phyloP scores from a whole-genome alignment of 2,888 invertebrate species.

The Laspeyria flexula region DNA sequence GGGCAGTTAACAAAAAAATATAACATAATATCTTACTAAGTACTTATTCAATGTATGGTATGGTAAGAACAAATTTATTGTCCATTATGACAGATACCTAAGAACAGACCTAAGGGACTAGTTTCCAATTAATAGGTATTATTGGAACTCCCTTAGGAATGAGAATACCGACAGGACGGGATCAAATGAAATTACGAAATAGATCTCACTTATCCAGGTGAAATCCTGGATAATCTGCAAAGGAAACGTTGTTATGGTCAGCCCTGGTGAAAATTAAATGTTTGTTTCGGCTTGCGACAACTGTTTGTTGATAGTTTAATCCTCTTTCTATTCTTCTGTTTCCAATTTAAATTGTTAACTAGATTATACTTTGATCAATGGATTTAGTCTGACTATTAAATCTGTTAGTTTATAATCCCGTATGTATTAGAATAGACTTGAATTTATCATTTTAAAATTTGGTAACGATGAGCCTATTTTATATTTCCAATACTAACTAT shows the following conservation, averaged over 20 bases:
- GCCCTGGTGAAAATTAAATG: slow-evolving; percentile 26
- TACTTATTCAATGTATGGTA: too few species aligned
- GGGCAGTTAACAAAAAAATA: too few species aligned
- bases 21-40: too few species aligned
- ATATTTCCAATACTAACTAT: too few species aligned
- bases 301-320: slow-evolving; percentile 21
- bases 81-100: slow-evolving; percentile 31
- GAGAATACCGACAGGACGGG: slow-evolving; percentile 58
- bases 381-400: too few species aligned
- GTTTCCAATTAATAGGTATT: slow-evolving; percentile 70
- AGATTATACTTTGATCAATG: too few species aligned
- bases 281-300: slow-evolving; percentile 20
- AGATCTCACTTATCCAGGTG: slow-evolving; percentile 50
- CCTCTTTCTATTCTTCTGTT: slow-evolving; percentile 20
- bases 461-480: too few species aligned
- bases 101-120: slow-evolving; percentile 47
- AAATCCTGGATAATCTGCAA: slow-evolving; percentile 56
- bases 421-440: too few species aligned
- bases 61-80: slow-evolving; percentile 24
- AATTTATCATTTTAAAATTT: too few species aligned
- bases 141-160: slow-evolving; percentile 48
- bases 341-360: slow-evolving; percentile 37
- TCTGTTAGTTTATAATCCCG: too few species aligned
- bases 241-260: slow-evolving; percentile 39
- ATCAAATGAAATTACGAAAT: slow-evolving; percentile 65